These are phyloP conservation scores for cat (Felis catus) DNA, from an alignment of 2,113 vertebrate genomes.

Conservation along the genomic window DNA sequence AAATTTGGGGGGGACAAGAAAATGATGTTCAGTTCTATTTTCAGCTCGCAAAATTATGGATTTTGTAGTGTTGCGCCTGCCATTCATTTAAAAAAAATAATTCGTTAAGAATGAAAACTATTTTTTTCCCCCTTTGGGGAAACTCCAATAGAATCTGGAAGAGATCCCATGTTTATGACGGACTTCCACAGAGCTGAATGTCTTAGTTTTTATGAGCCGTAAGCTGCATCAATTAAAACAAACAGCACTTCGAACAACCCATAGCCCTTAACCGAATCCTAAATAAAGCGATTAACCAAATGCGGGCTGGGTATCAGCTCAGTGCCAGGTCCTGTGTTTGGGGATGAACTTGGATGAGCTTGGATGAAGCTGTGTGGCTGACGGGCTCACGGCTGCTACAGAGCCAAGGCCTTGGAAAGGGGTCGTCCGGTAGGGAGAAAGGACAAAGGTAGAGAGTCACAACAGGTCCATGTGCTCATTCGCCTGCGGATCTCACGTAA, in stretches of 20 bases:
- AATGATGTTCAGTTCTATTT: slow-evolving; percentile 51
- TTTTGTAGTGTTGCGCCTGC: slow-evolving; percentile 49
- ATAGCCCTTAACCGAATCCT: not conserved
- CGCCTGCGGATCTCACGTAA: not conserved
- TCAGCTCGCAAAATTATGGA: slow-evolving; percentile 48
- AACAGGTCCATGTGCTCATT: not conserved
- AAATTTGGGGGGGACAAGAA: slow-evolving; percentile 12
- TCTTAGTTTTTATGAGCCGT: not conserved
- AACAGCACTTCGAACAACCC: not conserved
- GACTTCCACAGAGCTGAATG: not conserved
- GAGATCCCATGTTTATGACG: slow-evolving; percentile 30
- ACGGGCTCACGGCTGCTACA: not conserved
- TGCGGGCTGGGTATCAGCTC: not conserved
- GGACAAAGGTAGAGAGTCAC: not conserved
- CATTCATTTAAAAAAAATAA: slow-evolving; percentile 66
- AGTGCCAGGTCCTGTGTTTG: not conserved
- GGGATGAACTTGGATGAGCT: not conserved
- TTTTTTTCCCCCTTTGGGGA: slow-evolving; percentile 48
- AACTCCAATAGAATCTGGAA: slow-evolving; percentile 56
- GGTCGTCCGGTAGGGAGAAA: not conserved
- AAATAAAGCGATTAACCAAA: slow-evolving; percentile 16
- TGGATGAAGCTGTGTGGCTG: not conserved
- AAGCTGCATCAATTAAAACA: slow-evolving; percentile 26
- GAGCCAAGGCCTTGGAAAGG: not conserved
- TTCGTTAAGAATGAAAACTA: slow-evolving; percentile 69